These are phyloP conservation scores for Thaleichthys pacificus DNA, from an alignment of 2,797 vertebrate species.

Conservation along the genomic window DNA sequence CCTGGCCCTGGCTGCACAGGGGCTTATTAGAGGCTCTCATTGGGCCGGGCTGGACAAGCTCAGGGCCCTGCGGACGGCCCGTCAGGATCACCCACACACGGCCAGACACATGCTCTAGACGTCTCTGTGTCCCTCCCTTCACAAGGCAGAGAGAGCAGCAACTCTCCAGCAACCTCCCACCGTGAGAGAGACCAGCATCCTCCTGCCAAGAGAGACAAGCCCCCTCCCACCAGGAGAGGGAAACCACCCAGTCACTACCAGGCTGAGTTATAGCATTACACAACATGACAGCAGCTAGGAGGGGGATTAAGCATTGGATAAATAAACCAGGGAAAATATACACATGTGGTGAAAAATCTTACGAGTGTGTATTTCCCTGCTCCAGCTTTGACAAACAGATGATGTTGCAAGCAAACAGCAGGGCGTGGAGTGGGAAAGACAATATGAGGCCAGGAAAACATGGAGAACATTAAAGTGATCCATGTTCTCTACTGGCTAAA, in stretches of 20 bases:
- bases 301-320: conserved; percentile 54
- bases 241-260: background rate
- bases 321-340: conserved; percentile 54
- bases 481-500: conserved; percentile 31
- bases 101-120: background rate
- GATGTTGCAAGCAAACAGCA: conserved; percentile 41
- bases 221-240: no score
- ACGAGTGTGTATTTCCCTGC: conserved; percentile 47
- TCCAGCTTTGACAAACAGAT: conserved; percentile 46
- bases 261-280: background rate
- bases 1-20: conserved; percentile 39
- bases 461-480: conserved; percentile 38
- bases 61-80: conserved; percentile 40
- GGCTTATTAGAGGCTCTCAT: conserved; percentile 51
- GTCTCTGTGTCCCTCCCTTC: background rate
- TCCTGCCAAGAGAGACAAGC: background rate
- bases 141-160: background rate
- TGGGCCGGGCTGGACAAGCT: conserved; percentile 47
- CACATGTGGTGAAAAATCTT: conserved; percentile 60
- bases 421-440: conserved; percentile 27
- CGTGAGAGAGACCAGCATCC: background rate
- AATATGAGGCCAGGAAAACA: conserved; percentile 7
- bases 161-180: background rate
- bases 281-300: conserved; percentile 58
- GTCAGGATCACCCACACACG: conserved; percentile 47